Evolutionary conservation across 2,888 invertebrate species (phyloP), one percentile per base, ranked within the genome.

Genomic region (Hypselothyrea guttata): DNA sequence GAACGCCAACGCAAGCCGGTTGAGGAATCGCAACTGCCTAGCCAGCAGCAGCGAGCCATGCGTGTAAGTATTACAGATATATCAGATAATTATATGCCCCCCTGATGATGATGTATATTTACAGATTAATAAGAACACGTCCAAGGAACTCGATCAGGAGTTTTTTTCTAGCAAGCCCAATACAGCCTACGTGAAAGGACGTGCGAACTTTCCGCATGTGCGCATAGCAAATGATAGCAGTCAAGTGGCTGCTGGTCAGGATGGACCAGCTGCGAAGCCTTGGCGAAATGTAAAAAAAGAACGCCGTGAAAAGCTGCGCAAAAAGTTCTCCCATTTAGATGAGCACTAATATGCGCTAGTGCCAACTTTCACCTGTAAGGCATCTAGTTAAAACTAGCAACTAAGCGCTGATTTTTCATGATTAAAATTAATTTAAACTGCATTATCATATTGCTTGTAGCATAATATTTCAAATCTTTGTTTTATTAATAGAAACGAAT

Each of bases 281-380:
- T 95, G 94, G 93, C 97, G 97, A 89, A 96, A 97, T 88, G 93
- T 93, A 28, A 98, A 98, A 88, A 94, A 95, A 86, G 96, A 96
- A 74, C 98, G 97, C 88, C 94, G 94, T 59, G 97, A 98, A 88
- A 99, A 99, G 89, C 90, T 97, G n/a, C 92, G 98, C 83, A 92
- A 95, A 86, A 93, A 96, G 30, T 97, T 96, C 90, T 92, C 93
- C 34, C 94, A 97, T 91, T 92, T 97, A 49, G 98, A 98, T 90
- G 92, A 95, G 88, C 95, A 95, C 89, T 95, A 57, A 66, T 18
- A 8, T 13, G 9, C 13, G 0, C 3, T 30, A 5, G 7, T 18
- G 13, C n/a, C 18, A 9, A 22, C 9, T 15, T 34, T 9, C 22
- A 27, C 15, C 66, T 52, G 51, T 37, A 30, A 42, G 30, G 45